These are phyloP conservation scores for Emydoidea blandingii DNA, from an alignment of 2,797 vertebrate genomes.

Conservation along the genomic window DNA sequence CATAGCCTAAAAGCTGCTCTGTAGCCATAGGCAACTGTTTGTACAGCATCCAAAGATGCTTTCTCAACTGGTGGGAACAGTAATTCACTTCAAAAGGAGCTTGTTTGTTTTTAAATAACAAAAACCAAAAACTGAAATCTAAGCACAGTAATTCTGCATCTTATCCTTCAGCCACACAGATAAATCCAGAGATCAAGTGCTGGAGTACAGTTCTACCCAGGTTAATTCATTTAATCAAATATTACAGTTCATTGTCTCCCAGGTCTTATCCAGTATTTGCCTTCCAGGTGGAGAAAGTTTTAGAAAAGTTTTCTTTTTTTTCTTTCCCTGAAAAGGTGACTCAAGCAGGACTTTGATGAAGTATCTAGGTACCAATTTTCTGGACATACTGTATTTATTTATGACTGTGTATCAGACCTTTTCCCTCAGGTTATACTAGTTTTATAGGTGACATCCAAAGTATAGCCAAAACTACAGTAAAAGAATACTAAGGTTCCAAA, in stretches of 20 bases:
- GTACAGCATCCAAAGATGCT: not conserved
- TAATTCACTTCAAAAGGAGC: not conserved
- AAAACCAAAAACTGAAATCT: not conserved
- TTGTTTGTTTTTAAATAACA: not conserved
- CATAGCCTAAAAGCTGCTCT: not conserved
- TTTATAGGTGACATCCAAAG: not conserved
- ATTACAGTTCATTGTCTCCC: not conserved
- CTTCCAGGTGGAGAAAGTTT: not conserved
- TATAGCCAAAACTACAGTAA: not conserved
- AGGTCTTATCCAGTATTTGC: not conserved
- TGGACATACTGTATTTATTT: not conserved
- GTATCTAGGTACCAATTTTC: not conserved
- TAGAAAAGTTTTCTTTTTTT: not conserved
- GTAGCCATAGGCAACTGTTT: not conserved
- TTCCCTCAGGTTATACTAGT: not conserved
- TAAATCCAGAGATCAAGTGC: not conserved
- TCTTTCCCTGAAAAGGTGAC: not conserved
- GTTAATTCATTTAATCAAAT: not conserved
- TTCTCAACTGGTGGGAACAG: not conserved
- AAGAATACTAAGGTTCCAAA: rapidly evolving
- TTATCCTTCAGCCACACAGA: not conserved
- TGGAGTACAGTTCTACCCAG: not conserved
- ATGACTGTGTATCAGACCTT: not conserved
- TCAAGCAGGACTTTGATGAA: not conserved
- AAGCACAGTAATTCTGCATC: not conserved